Conservation (phyloP, 2,113 vertebrate genomes). For the Hipposideros armiger region DNA sequence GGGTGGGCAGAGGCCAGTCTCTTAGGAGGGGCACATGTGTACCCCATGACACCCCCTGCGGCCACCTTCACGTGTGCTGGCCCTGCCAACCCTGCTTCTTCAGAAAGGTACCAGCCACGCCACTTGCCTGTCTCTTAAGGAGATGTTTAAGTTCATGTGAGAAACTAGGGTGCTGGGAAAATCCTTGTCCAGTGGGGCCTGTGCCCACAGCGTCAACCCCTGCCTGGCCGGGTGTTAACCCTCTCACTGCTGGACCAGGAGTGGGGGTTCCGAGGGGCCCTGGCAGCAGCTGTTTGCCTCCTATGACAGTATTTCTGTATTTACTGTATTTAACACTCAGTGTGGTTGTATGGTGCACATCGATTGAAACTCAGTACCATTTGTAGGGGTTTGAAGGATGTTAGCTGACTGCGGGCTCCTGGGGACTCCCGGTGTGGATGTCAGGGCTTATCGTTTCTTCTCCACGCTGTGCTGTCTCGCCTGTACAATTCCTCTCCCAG, state of each 20-base stretch:
- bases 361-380: not conserved
- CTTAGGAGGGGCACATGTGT: not conserved
- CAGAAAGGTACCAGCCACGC: not conserved
- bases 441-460: not conserved
- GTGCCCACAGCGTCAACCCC: not conserved
- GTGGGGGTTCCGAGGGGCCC: not conserved
- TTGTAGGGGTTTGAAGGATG: not conserved
- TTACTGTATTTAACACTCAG: not conserved
- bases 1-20: rapidly evolving
- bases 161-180: not conserved
- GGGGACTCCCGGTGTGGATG: not conserved
- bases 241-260: no score
- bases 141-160: not conserved
- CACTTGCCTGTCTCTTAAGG: not conserved
- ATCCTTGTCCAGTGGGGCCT: not conserved
- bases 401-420: not conserved
- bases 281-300: not conserved
- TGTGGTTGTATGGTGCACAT: not conserved
- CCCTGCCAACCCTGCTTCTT: not conserved
- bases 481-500: not conserved
- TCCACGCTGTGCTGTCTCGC: not conserved
- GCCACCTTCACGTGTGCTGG: not conserved
- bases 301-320: rapidly evolving
- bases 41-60: rapidly evolving
- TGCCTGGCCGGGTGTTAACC: rapidly evolving